Evolutionary conservation across 2,797 vertebrate genomes (phyloP), one percentile per base, ranked within the genome.

Genomic region (Rousettus madagascariensis): DNA sequence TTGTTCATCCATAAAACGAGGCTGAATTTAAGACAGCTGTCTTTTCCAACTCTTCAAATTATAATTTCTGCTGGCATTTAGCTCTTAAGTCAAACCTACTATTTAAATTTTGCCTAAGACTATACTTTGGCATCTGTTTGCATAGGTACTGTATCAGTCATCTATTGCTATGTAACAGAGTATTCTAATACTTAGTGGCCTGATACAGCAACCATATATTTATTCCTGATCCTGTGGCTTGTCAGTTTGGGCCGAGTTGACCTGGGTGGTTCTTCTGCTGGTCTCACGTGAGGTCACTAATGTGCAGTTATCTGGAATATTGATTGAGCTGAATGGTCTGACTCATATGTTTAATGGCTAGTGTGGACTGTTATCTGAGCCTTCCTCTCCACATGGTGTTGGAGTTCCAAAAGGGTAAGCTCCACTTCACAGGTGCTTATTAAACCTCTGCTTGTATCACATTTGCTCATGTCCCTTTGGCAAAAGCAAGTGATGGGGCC

Each of bases 71-170:
- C 46, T 86, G 33, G 24, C 46, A 86, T 88, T 93, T 88, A 69
- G 55, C 59, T 53, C 41, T 77, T 30, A 93, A 77, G 77, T 84
- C 51, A 68, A 79, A 88, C 68, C 19, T 63, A 38, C n/a, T 91
- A 22, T 93, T 94, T 84, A 80, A 72, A 85, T 75, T 68, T 94
- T 91, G n/a, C 63, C 65, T 79, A 43, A 57, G 66, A 66, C 65
- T 83, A 75, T 11, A 84, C 28, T 93, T 86, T 20, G 30, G 26
- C 75, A 41, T 84, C 86, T 75, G 9, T 90, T 93, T 84, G 13
- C 46, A 12, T n/a, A 72, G 95, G 59, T 36, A 74, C 36, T 79
- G 0, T 79, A 51, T 78, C 53, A 57, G 43, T 91, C 89, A 71
- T n/a, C 72, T 88, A 5, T 82, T 51, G 24, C 66, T 85, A 3